Evolutionary conservation across 53 echinoderm and acorn worm genomes (phyloP).

Genomic region (Apostichopus leukothele): DNA sequence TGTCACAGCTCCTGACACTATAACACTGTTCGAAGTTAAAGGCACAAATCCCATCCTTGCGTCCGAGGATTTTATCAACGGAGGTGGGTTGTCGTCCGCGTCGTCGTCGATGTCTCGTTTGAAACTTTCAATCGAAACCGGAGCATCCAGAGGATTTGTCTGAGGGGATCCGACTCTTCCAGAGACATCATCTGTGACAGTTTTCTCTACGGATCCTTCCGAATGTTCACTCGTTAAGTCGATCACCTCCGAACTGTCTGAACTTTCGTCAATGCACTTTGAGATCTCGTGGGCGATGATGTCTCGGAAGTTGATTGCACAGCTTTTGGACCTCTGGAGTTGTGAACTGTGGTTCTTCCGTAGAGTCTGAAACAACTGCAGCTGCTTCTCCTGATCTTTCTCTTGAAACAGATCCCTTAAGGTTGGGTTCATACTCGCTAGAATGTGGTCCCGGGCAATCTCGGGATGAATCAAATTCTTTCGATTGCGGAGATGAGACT

Average conservation of each 20-base stretch:
- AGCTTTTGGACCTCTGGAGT: neutral
- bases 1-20: conserved; percentile 8
- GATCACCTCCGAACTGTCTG: conserved; percentile 13
- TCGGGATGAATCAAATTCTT: conserved; percentile 27
- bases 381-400: conserved; percentile 30
- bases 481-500: neutral
- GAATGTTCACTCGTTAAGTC: conserved; percentile 36
- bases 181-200: neutral
- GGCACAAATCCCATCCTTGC: conserved; percentile 24
- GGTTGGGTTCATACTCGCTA: conserved; percentile 22
- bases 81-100: neutral
- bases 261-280: conserved; percentile 33
- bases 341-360: neutral
- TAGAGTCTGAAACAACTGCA: neutral
- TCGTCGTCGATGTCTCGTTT: neutral
- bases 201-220: neutral
- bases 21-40: conserved; percentile 22
- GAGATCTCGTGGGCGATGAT: conserved; percentile 40
- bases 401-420: conserved; percentile 17
- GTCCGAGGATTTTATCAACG: conserved; percentile 15
- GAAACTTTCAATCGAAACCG: conserved; percentile 1
- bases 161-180: conserved; percentile 11
- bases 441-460: conserved; percentile 30
- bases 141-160: neutral
- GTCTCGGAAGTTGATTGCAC: conserved; percentile 27